These are phyloP conservation scores for Fulmarus glacialis DNA, from an alignment of 2,113 vertebrate species.

Conservation along the genomic window DNA sequence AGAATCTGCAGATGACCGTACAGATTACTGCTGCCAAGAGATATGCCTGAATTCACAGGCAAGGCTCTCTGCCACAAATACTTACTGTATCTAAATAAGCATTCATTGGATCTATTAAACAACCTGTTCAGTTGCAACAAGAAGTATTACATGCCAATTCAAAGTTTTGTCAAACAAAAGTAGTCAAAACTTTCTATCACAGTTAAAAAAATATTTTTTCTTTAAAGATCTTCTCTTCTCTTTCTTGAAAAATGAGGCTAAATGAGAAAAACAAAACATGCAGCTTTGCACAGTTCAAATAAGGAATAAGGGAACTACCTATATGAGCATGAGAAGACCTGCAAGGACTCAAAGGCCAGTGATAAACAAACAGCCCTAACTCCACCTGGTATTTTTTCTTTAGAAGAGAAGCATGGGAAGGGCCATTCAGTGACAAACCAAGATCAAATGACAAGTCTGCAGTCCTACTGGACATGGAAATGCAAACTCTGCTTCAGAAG, in stretches of 20 bases:
- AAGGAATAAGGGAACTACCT: neutral
- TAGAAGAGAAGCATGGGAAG: neutral
- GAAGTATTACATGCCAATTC: neutral
- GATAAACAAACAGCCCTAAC: neutral
- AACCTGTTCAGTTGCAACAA: neutral
- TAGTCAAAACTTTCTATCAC: neutral
- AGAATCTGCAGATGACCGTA: neutral
- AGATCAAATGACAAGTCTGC: neutral
- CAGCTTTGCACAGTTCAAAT: neutral
- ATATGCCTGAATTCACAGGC: neutral
- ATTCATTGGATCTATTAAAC: neutral
- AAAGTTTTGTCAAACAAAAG: neutral
- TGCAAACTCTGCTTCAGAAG: neutral
- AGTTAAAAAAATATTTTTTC: neutral
- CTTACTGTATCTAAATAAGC: neutral
- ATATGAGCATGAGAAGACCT: neutral
- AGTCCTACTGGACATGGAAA: neutral
- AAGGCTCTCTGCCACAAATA: neutral
- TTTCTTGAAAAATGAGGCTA: neutral
- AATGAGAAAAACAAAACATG: neutral
- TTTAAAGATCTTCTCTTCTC: neutral
- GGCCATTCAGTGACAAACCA: neutral
- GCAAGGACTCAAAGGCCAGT: neutral
- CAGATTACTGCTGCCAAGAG: neutral
- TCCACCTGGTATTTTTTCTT: neutral